These are phyloP conservation scores for Pluvianellus socialis DNA, from an alignment of 2,113 vertebrate genomes.

Conservation along the genomic window DNA sequence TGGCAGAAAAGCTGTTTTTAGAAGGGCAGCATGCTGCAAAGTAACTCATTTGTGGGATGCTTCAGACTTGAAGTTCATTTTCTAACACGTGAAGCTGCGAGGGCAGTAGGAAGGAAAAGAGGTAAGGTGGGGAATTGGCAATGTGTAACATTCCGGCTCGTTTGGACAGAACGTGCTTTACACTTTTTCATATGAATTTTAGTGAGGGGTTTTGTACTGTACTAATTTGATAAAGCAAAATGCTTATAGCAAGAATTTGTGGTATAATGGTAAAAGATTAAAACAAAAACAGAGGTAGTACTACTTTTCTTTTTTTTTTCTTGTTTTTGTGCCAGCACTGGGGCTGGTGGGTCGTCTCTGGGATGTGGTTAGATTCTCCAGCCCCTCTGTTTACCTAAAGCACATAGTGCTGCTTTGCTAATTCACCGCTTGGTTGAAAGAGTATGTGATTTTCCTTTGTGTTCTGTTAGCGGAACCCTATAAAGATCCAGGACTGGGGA, in stretches of 20 bases:
- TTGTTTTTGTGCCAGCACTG: too few species aligned
- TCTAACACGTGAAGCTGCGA: accelerated
- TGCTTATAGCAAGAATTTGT: not conserved
- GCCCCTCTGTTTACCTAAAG: not conserved
- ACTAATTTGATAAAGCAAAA: not conserved
- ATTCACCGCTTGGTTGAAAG: not conserved
- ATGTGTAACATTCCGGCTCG: not conserved
- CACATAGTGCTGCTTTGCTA: not conserved
- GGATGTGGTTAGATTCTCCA: not conserved
- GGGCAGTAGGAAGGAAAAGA: not conserved
- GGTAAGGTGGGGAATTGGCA: not conserved
- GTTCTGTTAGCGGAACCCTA: not conserved
- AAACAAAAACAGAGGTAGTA: not conserved
- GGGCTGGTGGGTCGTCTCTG: not conserved
- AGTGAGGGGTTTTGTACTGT: not conserved
- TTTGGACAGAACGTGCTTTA: not conserved
- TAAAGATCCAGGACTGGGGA: not conserved
- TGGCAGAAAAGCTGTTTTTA: not conserved
- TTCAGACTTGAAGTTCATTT: not conserved
- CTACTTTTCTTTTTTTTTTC: not conserved
- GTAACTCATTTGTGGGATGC: not conserved
- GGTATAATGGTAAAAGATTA: not conserved
- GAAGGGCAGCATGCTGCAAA: not conserved
- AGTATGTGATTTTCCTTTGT: not conserved
- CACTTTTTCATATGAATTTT: not conserved